These are phyloP conservation scores for Pseudonaja textilis DNA, from an alignment of 2,113 vertebrate genomes.

Conservation along the genomic window DNA sequence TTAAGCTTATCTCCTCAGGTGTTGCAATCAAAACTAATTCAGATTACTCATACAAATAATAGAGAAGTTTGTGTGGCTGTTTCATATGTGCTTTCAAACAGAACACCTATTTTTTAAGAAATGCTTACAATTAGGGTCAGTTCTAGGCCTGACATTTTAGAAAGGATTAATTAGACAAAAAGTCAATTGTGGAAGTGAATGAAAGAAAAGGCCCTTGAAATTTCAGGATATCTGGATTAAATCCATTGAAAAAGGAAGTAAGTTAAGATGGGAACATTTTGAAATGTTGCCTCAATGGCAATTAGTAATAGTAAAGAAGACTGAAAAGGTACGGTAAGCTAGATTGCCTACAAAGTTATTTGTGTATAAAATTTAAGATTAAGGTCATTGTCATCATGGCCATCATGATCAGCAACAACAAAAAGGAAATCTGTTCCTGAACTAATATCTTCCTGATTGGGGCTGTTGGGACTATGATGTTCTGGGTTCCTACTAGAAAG, in stretches of 20 bases:
- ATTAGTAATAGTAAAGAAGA: neutral
- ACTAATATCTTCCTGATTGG: neutral
- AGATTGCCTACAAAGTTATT: neutral
- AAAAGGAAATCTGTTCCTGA: neutral
- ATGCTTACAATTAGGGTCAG: neutral
- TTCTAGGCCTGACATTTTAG: neutral
- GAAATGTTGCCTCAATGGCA: neutral
- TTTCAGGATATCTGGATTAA: neutral
- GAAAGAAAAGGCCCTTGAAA: neutral
- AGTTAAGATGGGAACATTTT: neutral
- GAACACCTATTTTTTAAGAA: neutral
- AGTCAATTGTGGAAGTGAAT: neutral
- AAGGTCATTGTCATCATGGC: neutral
- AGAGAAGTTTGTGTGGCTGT: neutral
- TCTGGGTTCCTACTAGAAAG: neutral
- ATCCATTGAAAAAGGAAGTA: neutral
- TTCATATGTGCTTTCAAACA: neutral
- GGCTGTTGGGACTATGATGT: neutral
- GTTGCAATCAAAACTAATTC: slow-evolving; percentile 29
- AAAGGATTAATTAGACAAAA: neutral
- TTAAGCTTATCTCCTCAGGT: slow-evolving; percentile 33
- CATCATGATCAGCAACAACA: neutral
- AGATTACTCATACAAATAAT: slow-evolving; percentile 9
- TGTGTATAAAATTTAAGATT: neutral
- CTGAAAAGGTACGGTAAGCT: neutral